Base-by-base conservation (phyloP, 2,113 vertebrate species). In the Astatotilapia flaviijosephi region DNA sequence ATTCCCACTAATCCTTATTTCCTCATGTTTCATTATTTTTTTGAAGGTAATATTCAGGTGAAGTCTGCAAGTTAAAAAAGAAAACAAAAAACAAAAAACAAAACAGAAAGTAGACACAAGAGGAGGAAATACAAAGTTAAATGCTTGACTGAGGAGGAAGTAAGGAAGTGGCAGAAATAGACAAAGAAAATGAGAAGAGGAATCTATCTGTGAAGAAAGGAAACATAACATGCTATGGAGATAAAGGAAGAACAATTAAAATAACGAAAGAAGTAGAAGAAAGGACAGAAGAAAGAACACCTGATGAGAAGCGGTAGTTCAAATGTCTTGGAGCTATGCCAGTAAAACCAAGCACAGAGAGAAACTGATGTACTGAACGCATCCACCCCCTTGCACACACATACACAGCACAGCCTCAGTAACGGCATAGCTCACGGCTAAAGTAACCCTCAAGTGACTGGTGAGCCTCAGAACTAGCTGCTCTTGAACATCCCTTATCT, bases 291-390 rank as follows among this genome's bases (percentile, higher is more conserved):
- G 62, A n/a, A 65, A 75, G 28, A 9, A 58, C 51, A 33, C 3
- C 49, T 80, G n/a, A 6, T 42, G 37, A 73, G 58, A 73, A 40
- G 26, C 42, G 42, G 68, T n/a, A 53, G 86, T 84, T 86, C 58
- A 89, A 89, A 87, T 83, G 60, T 84, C 85, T 51, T 90, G 68
- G 56, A 87, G 82, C 45, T 54, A 6, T 65, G 73, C 86, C 86
- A 62, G 65, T 86, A 83, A 86, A 91, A 86, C 45, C 82, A 90
- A 65, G 56, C 70, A 15, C 47, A 84, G 70, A 33, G 85, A 49
- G 73, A 79, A 84, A 73, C 42, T 89, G 83, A 92, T 88, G 90
- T 79, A 82, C 49, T 19, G 14, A 77, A 51, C 68, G 54, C 60
- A 89, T 54, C n/a, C 80, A 53, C 77, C 23, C 70, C 26, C 42